Conservation (phyloP, 2,113 vertebrate genomes). For the Tinamus guttatus region DNA sequence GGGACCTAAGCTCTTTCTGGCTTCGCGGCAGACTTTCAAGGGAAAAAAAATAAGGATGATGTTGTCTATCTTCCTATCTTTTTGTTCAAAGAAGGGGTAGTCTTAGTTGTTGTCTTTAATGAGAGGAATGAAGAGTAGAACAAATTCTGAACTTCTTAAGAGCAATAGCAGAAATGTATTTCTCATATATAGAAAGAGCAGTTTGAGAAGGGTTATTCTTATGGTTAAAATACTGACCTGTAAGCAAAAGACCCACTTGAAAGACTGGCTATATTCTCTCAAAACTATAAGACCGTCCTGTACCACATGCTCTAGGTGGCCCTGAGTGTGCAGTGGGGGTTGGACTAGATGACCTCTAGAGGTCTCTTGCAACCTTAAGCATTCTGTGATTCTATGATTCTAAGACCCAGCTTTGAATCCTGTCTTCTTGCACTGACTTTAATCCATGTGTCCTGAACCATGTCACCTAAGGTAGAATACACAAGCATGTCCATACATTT, state of each 20-base stretch:
- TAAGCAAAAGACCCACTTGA: background rate
- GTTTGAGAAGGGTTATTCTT: background rate
- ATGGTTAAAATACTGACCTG: background rate
- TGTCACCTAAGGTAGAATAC: background rate
- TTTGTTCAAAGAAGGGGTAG: background rate
- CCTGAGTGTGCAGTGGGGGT: too few species aligned
- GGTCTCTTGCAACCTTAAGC: too few species aligned
- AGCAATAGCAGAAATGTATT: background rate
- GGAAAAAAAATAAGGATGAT: background rate
- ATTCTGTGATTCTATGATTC: too few species aligned
- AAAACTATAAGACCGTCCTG: background rate
- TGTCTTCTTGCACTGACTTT: background rate
- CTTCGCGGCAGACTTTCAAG: background rate
- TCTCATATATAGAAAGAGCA: background rate
- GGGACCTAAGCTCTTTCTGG: background rate
- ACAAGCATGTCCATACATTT: background rate
- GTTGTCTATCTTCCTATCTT: background rate
- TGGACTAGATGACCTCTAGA: too few species aligned
- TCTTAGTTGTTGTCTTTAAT: background rate
- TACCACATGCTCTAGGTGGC: too few species aligned
- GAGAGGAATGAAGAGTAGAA: background rate
- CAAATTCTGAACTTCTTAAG: background rate
- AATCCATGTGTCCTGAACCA: background rate
- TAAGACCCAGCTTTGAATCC: background rate
- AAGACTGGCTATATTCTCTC: background rate